These are phyloP conservation scores for Dipodomys spectabilis DNA, from an alignment of 2,113 vertebrate species.

Conservation along the genomic window DNA sequence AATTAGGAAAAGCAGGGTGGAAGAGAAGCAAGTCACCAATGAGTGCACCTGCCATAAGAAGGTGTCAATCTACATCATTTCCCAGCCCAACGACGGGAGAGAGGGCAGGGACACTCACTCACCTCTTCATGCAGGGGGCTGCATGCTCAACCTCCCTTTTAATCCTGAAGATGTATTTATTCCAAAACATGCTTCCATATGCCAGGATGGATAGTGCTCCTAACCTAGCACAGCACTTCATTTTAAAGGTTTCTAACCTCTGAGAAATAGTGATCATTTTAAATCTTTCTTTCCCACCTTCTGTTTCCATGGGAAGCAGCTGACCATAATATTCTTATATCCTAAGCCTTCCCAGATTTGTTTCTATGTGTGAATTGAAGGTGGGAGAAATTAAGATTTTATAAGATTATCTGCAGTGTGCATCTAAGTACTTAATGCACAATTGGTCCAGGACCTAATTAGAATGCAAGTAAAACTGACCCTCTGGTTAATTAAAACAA, in stretches of 20 bases:
- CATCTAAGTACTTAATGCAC: constrained; percentile 33
- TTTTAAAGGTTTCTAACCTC: background rate
- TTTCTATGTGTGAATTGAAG: background rate
- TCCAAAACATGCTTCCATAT: background rate
- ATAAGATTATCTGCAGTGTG: background rate
- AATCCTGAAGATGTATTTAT: background rate
- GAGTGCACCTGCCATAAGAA: no score
- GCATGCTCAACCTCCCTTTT: background rate
- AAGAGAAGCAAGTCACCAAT: background rate
- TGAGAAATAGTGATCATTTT: background rate
- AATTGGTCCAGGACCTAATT: constrained; percentile 27
- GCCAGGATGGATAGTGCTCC: background rate
- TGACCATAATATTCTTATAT: background rate
- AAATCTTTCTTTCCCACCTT: background rate
- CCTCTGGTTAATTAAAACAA: constrained; percentile 30
- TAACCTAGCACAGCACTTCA: background rate
- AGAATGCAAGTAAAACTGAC: constrained; percentile 50
- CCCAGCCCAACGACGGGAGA: background rate
- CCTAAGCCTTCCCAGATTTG: background rate
- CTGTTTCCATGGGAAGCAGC: constrained; percentile 2
- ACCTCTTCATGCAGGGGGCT: background rate
- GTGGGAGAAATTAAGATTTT: background rate
- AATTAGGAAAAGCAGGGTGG: background rate
- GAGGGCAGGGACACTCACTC: background rate
- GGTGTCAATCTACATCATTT: background rate